These are phyloP conservation scores for Corythornis vintsioides DNA, from an alignment of 2,113 vertebrate genomes.

Conservation along the genomic window DNA sequence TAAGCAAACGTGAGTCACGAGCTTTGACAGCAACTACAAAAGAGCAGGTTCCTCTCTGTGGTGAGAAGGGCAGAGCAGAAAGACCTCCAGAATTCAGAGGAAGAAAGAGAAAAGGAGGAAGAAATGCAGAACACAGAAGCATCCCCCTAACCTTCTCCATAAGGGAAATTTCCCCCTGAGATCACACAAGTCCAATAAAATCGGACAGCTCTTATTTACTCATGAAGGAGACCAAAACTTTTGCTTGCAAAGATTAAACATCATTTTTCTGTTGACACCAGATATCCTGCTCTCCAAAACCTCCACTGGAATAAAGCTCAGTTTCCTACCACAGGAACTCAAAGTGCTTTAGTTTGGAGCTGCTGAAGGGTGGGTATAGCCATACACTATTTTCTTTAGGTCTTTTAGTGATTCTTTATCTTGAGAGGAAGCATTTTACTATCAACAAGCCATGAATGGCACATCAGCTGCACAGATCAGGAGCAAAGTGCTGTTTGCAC, in stretches of 20 bases:
- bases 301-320: neutral
- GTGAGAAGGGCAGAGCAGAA: neutral
- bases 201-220: neutral
- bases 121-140: neutral
- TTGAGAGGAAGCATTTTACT: neutral
- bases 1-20: neutral
- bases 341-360: neutral
- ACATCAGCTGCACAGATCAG: neutral
- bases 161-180: neutral
- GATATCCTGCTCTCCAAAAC: neutral
- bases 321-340: neutral
- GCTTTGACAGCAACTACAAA: neutral
- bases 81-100: neutral
- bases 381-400: neutral
- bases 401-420: neutral
- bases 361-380: neutral
- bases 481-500: neutral
- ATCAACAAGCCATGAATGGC: neutral
- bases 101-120: neutral
- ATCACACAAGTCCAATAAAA: neutral
- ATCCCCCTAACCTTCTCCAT: neutral
- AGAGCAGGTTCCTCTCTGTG: neutral
- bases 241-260: neutral
- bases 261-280: neutral
- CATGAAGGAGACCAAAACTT: neutral